Evolutionary conservation across 2,888 invertebrate genomes (phyloP).

Genomic region (Branchipolynoe longqiensis): DNA sequence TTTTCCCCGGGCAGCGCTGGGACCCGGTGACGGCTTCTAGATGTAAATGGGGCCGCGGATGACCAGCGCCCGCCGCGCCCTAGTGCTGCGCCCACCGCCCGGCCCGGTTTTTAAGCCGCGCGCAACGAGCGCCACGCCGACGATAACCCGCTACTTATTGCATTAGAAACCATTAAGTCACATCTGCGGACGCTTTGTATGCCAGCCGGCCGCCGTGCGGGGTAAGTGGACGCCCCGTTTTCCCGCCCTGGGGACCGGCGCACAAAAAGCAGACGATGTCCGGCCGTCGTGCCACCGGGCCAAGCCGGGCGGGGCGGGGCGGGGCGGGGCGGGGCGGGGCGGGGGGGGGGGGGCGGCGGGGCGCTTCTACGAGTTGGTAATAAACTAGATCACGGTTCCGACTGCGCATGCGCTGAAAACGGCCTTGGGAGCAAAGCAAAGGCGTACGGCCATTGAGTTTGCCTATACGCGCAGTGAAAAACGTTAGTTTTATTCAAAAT

Average conservation of each 20-base stretch:
- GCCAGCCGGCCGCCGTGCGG: constrained; percentile 6
- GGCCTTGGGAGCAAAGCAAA: too few relatives aligned
- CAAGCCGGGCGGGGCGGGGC: constrained; percentile 14
- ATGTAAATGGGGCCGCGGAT: constrained; percentile 15
- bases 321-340: neutral
- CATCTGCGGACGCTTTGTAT: constrained; percentile 30
- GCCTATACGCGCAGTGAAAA: too few relatives aligned
- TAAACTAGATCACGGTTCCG: too few relatives aligned
- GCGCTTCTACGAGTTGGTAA: too few relatives aligned
- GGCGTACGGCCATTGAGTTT: too few relatives aligned
- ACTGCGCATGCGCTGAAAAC: too few relatives aligned
- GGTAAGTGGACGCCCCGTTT: constrained; percentile 45
- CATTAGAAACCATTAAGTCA: constrained; percentile 50
- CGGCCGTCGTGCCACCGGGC: neutral
- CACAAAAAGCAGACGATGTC: constrained; percentile 22
- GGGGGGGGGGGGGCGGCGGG: neutral
- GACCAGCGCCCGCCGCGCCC: constrained; percentile 2
- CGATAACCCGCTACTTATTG: constrained; percentile 50
- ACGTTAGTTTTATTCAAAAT: too few relatives aligned
- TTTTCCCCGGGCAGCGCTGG: neutral
- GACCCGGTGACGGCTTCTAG: neutral
- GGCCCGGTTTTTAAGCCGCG: constrained; percentile 29
- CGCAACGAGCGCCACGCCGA: neutral
- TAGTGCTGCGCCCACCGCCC: too few relatives aligned
- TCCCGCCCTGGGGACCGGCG: constrained; percentile 12